These are phyloP conservation scores for Perizoma flavofasciatum DNA, from an alignment of 2,888 invertebrate genomes.

Conservation along the genomic window DNA sequence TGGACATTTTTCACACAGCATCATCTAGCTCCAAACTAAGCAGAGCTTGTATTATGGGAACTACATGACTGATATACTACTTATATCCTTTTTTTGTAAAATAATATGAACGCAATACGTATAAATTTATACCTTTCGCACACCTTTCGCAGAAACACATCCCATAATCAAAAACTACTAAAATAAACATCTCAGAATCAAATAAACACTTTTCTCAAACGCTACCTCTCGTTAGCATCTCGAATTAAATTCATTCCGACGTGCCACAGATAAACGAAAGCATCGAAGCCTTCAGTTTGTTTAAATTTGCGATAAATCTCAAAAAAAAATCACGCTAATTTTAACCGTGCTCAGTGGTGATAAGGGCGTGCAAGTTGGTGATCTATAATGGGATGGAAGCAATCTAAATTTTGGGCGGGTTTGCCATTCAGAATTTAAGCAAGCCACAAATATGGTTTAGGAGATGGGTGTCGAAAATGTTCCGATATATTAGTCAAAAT, in stretches of 20 bases:
- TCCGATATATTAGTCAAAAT: no score
- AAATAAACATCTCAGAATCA: conserved; percentile 3
- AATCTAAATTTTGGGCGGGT: conserved; percentile 74
- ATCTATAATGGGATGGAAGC: conserved; percentile 43
- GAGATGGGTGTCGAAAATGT: conserved; percentile 36
- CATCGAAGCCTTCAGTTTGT: conserved; percentile 42
- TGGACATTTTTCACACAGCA: no score
- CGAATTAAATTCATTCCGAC: conserved; percentile 10
- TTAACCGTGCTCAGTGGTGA: conserved; percentile 39
- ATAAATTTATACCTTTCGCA: no score
- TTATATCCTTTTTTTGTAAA: no score
- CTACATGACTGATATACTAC: no score
- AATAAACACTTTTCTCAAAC: conserved; percentile 11
- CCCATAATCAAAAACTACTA: neutral
- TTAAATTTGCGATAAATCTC: conserved; percentile 41
- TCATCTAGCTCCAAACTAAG: no score
- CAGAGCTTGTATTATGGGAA: no score
- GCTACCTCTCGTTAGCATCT: conserved; percentile 15
- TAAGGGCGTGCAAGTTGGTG: conserved; percentile 35
- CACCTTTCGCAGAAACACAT: no score
- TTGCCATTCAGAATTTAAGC: conserved; percentile 63
- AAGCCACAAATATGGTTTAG: conserved; percentile 54
- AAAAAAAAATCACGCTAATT: conserved; percentile 27
- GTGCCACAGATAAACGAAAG: conserved; percentile 14
- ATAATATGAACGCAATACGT: no score